These are phyloP conservation scores for Frieseomelitta varia DNA, from an alignment of 1,140 invertebrate species.

Conservation along the genomic window DNA sequence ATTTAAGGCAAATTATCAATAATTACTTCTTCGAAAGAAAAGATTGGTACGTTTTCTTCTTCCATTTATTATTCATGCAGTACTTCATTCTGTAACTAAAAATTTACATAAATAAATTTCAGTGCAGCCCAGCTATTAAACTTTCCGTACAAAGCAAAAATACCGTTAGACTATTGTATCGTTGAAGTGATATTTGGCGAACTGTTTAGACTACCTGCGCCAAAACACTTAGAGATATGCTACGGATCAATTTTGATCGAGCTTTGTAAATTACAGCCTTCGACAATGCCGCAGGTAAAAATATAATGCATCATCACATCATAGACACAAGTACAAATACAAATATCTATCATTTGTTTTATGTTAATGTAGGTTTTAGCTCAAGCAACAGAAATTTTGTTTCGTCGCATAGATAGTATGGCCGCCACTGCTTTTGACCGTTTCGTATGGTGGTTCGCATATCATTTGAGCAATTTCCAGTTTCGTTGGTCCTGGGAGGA, in stretches of 20 bases:
- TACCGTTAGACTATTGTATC: slow-evolving; percentile 99
- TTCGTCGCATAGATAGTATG: slow-evolving; percentile 98
- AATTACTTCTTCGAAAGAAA: slow-evolving; percentile 95
- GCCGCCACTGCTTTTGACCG: slow-evolving; percentile 98
- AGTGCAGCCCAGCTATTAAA: slow-evolving; percentile 94
- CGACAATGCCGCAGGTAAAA: slow-evolving; percentile 96
- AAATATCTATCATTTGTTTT: slow-evolving; percentile 20
- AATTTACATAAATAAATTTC: slow-evolving; percentile 66
- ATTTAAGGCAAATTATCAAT: slow-evolving; percentile 96
- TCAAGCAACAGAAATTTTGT: slow-evolving; percentile 98
- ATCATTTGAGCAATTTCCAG: slow-evolving; percentile 99
- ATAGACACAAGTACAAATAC: background rate
- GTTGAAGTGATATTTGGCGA: slow-evolving; percentile 98
- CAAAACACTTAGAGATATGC: slow-evolving; percentile 94
- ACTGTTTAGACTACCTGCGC: slow-evolving; percentile 95
- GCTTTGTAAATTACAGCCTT: slow-evolving; percentile 97
- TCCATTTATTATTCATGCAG: background rate
- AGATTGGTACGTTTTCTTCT: slow-evolving; percentile 88
- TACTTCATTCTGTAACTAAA: slow-evolving; percentile 19
- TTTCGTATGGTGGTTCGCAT: slow-evolving; percentile 98
- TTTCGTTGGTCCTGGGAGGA: slow-evolving; percentile 99
- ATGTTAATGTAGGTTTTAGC: slow-evolving; percentile 86
- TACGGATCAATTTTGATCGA: slow-evolving; percentile 98
- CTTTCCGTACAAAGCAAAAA: slow-evolving; percentile 96
- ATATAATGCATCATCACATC: background rate